phyloP scores from a whole-genome alignment of 1,140 invertebrate species.

The Zeugodacus cucurbitae region DNA sequence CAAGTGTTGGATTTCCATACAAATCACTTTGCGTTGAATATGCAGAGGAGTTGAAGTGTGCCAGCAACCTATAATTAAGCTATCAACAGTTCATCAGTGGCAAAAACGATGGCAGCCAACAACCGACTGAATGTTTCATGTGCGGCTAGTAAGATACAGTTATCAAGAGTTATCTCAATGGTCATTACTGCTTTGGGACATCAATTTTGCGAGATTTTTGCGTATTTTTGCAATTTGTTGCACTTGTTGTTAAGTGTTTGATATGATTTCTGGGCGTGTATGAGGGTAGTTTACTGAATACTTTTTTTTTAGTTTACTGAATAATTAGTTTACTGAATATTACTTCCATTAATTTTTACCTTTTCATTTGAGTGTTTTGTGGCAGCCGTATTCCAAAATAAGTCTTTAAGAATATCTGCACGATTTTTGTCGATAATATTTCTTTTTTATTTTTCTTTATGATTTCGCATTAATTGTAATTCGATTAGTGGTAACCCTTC shows the following conservation, averaged over 20 bases:
- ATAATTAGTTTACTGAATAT: neutral
- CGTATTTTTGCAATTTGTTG: neutral
- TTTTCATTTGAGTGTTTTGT: neutral
- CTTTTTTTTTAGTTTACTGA: neutral
- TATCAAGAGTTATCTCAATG: neutral
- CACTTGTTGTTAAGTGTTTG: neutral
- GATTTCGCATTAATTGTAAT: too few species aligned
- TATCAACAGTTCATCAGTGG: constrained; percentile 26
- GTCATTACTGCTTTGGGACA: neutral
- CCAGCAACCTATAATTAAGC: constrained; percentile 15
- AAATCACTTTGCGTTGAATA: too few species aligned
- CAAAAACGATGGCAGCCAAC: neutral
- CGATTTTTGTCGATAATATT: too few species aligned
- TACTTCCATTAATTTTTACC: too few species aligned
- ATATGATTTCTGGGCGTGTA: too few species aligned
- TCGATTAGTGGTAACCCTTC: too few species aligned
- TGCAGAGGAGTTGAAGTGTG: too few species aligned
- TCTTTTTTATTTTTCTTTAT: too few species aligned
- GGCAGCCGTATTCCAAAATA: too few species aligned
- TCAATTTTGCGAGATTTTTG: neutral
- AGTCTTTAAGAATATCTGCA: too few species aligned
- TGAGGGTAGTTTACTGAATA: neutral
- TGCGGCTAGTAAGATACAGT: neutral
- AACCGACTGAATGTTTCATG: neutral
- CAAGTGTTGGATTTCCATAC: too few species aligned